A percentile compares a stretch with the other conserved stretches of the same genome.
Evolutionary conservation across 2,888 invertebrate species (phyloP).

Genomic region (Podabrus alpinus): DNA sequence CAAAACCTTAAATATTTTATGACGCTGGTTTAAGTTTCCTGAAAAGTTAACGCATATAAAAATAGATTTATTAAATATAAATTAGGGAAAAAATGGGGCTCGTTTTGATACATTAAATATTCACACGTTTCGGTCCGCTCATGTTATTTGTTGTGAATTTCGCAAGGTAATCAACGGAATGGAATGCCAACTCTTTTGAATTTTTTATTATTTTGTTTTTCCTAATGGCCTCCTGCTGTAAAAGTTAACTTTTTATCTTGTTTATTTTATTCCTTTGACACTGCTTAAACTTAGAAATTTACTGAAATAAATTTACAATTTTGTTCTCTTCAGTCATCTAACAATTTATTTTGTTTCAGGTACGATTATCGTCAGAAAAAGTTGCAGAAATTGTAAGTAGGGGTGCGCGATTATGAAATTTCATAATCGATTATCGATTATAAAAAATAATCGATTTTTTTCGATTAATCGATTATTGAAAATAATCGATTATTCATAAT

Average conservation of each 20-base stretch:
- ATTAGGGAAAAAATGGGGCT: neutral
- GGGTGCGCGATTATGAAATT: too few relatives aligned
- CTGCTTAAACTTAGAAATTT: neutral
- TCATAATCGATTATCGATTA: too few relatives aligned
- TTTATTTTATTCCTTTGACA: neutral
- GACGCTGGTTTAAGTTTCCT: neutral
- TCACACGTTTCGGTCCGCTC: neutral
- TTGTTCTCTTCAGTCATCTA: neutral
- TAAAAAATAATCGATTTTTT: too few relatives aligned
- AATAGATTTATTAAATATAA: neutral
- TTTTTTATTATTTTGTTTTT: slow-evolving; percentile 5
- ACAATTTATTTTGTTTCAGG: neutral
- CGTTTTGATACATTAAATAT: neutral
- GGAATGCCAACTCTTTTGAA: slow-evolving; percentile 2
- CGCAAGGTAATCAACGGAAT: neutral
- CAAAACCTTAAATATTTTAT: neutral
- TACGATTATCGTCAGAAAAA: neutral
- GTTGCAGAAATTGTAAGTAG: neutral
- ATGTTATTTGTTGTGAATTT: slow-evolving; percentile 10
- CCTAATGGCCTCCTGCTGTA: neutral
- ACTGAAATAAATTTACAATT: neutral
- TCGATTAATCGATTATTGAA: too few relatives aligned
- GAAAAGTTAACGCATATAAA: neutral
- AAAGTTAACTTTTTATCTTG: neutral
- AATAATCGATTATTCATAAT: too few relatives aligned